A percentile compares a stretch with the other conserved stretches of the same genome.
Evolutionary conservation across 2,888 invertebrate genomes (phyloP).

Genomic region (Pseudoips prasinana): DNA sequence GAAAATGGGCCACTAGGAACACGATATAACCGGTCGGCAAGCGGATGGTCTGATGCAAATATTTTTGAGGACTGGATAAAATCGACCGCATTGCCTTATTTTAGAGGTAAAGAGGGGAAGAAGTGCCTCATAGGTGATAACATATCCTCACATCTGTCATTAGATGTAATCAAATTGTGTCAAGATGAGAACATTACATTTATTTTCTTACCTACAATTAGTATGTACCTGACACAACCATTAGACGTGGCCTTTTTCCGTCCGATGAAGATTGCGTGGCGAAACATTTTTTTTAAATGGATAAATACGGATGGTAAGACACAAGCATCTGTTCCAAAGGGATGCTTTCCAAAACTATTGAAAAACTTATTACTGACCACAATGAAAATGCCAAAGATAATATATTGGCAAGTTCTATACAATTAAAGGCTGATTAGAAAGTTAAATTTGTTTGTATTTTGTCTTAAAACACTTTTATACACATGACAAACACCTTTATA

Average conservation of each 20-base stretch:
- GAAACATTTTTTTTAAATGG: conserved; percentile 16
- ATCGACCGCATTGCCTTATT: conserved; percentile 24
- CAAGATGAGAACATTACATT: conserved; percentile 10
- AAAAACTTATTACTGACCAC: not conserved
- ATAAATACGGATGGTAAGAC: conserved; percentile 8
- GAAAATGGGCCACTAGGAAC: too few species aligned
- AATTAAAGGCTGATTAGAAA: too few species aligned
- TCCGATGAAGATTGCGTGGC: too few species aligned
- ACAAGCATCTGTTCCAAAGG: not conserved
- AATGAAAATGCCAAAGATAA: too few species aligned
- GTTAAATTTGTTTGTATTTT: too few species aligned
- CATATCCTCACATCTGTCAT: conserved; percentile 36
- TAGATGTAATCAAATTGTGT: conserved; percentile 36
- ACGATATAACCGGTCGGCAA: too few species aligned
- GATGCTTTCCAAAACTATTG: conserved; percentile 1
- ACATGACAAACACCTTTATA: too few species aligned
- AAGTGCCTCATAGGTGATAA: conserved; percentile 51
- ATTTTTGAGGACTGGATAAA: conserved; percentile 46
- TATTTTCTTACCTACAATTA: conserved; percentile 6
- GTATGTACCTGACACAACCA: conserved; percentile 36
- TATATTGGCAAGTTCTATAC: not conserved
- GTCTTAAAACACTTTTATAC: too few species aligned
- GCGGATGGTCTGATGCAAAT: too few species aligned
- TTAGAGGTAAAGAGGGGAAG: too few species aligned
- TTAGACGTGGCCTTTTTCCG: conserved; percentile 44